phyloP scores from a whole-genome alignment of 2,797 vertebrate species.

The Periparus ater region DNA sequence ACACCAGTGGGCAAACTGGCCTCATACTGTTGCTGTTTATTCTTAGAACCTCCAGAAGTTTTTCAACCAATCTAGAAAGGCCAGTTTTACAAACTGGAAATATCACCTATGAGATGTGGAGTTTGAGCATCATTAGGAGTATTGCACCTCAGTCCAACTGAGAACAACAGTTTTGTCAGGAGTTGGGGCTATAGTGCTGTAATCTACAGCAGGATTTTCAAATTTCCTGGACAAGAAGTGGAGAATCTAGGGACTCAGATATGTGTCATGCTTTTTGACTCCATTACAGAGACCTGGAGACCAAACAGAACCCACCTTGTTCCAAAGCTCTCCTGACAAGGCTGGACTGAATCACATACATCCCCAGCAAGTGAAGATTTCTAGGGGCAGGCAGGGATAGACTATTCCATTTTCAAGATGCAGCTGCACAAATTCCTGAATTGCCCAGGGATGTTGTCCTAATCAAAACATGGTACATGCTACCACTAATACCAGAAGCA shows the following conservation, averaged over 20 bases:
- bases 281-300: background rate
- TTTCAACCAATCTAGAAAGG: background rate
- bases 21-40: background rate
- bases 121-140: background rate
- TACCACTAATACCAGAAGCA: background rate
- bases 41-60: background rate
- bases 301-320: background rate
- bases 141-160: background rate
- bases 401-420: background rate
- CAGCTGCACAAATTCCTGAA: background rate
- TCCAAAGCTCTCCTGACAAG: background rate
- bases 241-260: background rate
- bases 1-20: background rate
- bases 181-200: background rate
- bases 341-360: background rate
- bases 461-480: background rate
- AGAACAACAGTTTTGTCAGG: background rate
- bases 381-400: background rate
- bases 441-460: background rate
- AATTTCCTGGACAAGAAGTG: background rate
- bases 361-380: background rate
- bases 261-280: background rate
- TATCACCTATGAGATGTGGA: background rate
- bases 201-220: background rate
- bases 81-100: background rate